These are phyloP conservation scores for Sceloporus tristichus DNA, from an alignment of 2,113 vertebrate species.

Conservation along the genomic window DNA sequence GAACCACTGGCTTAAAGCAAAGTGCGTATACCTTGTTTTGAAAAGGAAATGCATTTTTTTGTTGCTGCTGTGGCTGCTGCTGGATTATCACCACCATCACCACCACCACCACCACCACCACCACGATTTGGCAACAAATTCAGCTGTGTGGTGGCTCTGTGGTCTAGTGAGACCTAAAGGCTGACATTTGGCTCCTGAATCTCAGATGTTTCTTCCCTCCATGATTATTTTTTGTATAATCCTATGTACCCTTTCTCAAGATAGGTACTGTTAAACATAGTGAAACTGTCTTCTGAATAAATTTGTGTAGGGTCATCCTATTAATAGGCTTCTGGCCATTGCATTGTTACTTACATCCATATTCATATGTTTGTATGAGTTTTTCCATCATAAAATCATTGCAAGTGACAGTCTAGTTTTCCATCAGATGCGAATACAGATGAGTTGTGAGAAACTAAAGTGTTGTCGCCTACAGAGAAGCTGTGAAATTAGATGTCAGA, in stretches of 20 bases:
- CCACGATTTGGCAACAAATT: neutral
- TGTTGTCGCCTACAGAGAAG: neutral
- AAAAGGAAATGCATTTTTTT: neutral
- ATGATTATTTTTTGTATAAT: neutral
- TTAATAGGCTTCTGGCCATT: conserved; percentile 34
- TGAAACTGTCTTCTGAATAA: neutral
- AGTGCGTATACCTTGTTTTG: neutral
- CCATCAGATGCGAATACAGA: conserved; percentile 15
- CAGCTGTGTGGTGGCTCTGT: neutral
- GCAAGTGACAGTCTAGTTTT: conserved; percentile 17
- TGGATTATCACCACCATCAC: no score
- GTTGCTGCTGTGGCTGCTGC: neutral
- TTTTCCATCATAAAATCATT: conserved; percentile 9
- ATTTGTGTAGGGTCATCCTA: neutral
- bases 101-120: no score
- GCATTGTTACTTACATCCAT: conserved; percentile 3
- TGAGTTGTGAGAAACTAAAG: conserved; percentile 7
- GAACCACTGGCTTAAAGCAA: neutral
- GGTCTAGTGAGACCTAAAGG: no score
- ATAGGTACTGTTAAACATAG: neutral
- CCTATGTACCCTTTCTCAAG: neutral
- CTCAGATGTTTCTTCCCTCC: neutral
- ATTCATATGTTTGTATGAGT: conserved; percentile 12
- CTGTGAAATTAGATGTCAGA: conserved; percentile 30
- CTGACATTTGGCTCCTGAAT: neutral